Evolutionary conservation across 2,113 vertebrate species (phyloP).

Genomic region (Macroglossus sobrinus): DNA sequence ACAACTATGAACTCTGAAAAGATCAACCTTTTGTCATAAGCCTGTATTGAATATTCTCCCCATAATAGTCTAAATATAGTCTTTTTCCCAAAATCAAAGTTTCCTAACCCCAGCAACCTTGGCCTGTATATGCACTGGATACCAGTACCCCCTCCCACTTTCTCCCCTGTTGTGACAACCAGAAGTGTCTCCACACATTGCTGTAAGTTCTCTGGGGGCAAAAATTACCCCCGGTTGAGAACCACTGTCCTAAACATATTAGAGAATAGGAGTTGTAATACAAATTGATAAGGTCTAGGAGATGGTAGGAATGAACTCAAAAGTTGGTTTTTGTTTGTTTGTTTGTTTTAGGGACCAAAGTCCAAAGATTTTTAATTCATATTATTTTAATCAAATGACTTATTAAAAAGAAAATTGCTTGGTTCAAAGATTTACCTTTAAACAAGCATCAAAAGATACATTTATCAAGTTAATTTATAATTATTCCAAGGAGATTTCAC

Average conservation of each 20-base stretch:
- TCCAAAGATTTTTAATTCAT: constrained; percentile 10
- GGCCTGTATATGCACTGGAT: not conserved
- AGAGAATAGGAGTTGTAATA: not conserved
- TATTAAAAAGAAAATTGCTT: constrained; percentile 34
- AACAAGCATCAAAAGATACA: not conserved
- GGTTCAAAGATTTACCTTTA: constrained; percentile 25
- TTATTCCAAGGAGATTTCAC: not conserved
- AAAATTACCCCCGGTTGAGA: not conserved
- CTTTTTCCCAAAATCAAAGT: not conserved
- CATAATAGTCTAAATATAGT: not conserved
- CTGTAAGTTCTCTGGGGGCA: not conserved
- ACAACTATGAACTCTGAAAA: not conserved
- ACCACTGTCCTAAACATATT: not conserved
- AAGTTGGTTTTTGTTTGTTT: not conserved
- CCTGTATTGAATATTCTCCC: not conserved
- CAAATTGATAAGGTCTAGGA: not conserved
- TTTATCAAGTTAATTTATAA: constrained; percentile 44
- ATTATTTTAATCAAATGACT: constrained; percentile 31
- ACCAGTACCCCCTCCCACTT: not conserved
- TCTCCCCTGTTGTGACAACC: not conserved
- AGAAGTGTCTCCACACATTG: not conserved
- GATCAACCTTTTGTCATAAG: not conserved
- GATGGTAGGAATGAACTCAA: not conserved
- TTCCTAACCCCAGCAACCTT: constrained; percentile 9
- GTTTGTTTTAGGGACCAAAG: not conserved